Percentiles rank a stretch among this genome's conserved stretches.
These are phyloP conservation scores for Cyprinus carpio DNA, from an alignment of 2,113 vertebrate genomes.

Conservation along the genomic window DNA sequence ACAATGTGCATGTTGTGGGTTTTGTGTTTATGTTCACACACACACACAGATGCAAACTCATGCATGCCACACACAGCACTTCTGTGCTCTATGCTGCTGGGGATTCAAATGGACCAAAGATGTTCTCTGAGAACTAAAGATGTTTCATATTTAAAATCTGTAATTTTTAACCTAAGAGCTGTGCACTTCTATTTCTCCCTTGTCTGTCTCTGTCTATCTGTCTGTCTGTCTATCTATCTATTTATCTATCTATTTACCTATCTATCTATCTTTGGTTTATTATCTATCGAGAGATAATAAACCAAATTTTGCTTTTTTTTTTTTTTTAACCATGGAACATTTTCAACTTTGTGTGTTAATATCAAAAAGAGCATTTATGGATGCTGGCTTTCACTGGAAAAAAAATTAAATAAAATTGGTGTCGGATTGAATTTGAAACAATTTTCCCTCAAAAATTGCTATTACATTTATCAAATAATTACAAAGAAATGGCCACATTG, in stretches of 20 bases:
- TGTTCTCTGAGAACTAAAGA: conserved; percentile 5
- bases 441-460: too few species aligned
- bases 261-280: too few species aligned
- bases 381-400: neutral
- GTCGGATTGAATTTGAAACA: neutral
- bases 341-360: neutral
- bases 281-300: neutral
- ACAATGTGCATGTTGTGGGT: neutral
- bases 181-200: neutral
- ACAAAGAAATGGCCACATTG: neutral
- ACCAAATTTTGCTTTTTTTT: neutral
- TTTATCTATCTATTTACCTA: neutral
- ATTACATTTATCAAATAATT: too few species aligned
- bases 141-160: conserved; percentile 33
- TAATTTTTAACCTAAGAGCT: conserved; percentile 23
- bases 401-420: neutral
- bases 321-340: neutral
- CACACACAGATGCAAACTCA: neutral
- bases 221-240: neutral
- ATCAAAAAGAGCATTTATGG: neutral
- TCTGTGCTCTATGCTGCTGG: neutral
- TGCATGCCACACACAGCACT: neutral
- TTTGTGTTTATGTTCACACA: neutral
- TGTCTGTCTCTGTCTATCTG: neutral
- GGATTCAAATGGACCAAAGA: conserved; percentile 17